phyloP scores from a whole-genome alignment of 2,113 vertebrate species.

The Montifringilla adamsi region DNA sequence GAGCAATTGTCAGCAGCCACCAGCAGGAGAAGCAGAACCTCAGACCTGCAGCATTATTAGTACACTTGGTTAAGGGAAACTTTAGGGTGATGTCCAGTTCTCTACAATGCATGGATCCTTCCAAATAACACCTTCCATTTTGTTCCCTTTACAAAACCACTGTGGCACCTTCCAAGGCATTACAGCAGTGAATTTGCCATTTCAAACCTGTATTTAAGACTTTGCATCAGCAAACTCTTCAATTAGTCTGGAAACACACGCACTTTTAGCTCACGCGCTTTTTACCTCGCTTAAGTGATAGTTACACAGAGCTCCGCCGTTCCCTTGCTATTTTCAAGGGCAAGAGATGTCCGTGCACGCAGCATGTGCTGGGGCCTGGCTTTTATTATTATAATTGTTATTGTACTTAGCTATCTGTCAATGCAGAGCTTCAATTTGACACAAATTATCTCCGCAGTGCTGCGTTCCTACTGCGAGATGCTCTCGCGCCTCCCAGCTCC shows the following conservation, averaged over 20 bases:
- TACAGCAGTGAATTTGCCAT: neutral
- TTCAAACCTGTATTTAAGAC: neutral
- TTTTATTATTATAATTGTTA: constrained; percentile 62
- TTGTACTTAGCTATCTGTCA: constrained; percentile 49
- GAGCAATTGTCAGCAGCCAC: neutral
- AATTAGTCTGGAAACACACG: neutral
- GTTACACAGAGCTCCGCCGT: neutral
- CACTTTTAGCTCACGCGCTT: neutral
- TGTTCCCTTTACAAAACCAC: neutral
- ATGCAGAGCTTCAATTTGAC: constrained; percentile 31
- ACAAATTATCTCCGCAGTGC: constrained; percentile 17
- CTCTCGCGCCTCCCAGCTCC: neutral
- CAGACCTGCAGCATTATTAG: neutral
- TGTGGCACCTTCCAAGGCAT: neutral
- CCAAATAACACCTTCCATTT: neutral
- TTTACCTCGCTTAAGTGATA: neutral
- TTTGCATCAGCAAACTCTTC: neutral
- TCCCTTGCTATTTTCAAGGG: constrained; percentile 47
- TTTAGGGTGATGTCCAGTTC: neutral
- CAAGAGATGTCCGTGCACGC: neutral
- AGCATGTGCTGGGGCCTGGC: constrained; percentile 1
- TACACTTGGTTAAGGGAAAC: neutral
- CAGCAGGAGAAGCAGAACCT: neutral
- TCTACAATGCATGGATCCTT: neutral
- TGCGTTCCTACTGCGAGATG: neutral